Evolutionary conservation across 1,140 invertebrate species (phyloP), one percentile per base, ranked within the genome.

Genomic region (Choristoneura fumiferana): DNA sequence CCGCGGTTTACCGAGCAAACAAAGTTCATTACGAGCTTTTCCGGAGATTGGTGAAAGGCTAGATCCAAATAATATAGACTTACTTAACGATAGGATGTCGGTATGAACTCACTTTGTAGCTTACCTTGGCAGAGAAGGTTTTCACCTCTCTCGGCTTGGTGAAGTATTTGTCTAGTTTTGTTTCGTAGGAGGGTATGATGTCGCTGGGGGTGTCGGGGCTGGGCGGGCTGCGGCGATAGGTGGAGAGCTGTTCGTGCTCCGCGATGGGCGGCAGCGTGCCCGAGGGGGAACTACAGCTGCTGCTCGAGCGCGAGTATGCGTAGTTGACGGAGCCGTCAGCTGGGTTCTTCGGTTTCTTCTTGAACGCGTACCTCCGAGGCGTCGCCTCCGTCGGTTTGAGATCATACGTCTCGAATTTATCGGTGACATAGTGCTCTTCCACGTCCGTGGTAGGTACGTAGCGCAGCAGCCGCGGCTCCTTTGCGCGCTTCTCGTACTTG

Each of bases 121-220:
- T 73, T 81, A 87, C 82, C 81, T 88, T 87, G 4, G 78, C 71
- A 10, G 76, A 45, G 54, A 85, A 87, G 14, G 72, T 67, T 62
- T 83, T 82, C 18, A 78, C 62, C 43, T 88, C 83, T 40, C 72
- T 75, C n/a, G 84, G 84, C 58, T 78, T 84, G 35, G 72, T 43
- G 63, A 89, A 89, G 61, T 89, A 89, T 69, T 86, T 89, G 54
- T 87, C 84, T 8, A 89, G 70, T 58, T 89, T 89, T 6, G 68
- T 76, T 39, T 89, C 84, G 57, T 81, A 89, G 17, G 63, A 65
- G 12, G 63, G 60, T 4, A 70, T 69, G 10, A 69, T 60, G 12
- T 78, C 76, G 49, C 60, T 65, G 22, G 65, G 62, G 0, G 68
- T 54, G 2, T 29, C 22, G 2, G 76, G 65, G 10, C 65, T 62